Evolutionary conservation across 2,888 invertebrate species (phyloP).

Genomic region (Coelinius sp.): DNA sequence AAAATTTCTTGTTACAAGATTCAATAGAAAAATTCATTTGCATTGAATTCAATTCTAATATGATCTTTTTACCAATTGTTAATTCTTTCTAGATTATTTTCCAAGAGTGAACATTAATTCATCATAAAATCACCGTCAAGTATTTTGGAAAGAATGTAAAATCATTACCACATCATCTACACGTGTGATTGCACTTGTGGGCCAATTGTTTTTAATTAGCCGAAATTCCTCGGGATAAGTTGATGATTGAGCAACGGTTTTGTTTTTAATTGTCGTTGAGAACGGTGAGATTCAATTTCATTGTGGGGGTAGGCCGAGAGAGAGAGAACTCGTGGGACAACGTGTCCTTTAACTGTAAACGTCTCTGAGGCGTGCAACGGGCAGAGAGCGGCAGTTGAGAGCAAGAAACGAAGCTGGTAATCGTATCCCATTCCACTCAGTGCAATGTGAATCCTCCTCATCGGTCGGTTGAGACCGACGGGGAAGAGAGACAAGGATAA

Average conservation of each 20-base stretch:
- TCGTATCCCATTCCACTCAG: slow-evolving; percentile 47
- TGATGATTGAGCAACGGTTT: slow-evolving; percentile 36
- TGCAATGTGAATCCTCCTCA: slow-evolving; percentile 34
- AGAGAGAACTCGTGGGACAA: slow-evolving; percentile 36
- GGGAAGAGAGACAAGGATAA: not conserved
- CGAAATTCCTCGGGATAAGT: slow-evolving; percentile 2
- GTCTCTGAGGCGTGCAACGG: slow-evolving; percentile 36
- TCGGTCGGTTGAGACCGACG: slow-evolving; percentile 41
- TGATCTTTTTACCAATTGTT: too few species aligned
- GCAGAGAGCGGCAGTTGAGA: slow-evolving; percentile 44
- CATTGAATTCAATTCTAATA: too few species aligned
- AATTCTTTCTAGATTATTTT: too few species aligned
- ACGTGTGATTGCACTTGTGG: not conserved
- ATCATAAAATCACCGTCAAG: too few species aligned
- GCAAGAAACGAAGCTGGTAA: slow-evolving; percentile 51
- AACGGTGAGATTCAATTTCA: slow-evolving; percentile 56
- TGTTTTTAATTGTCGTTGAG: slow-evolving; percentile 47
- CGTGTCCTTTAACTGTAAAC: slow-evolving; percentile 61
- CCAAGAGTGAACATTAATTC: too few species aligned
- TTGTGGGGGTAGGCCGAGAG: slow-evolving; percentile 35
- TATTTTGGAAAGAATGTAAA: too few species aligned
- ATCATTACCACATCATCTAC: not conserved
- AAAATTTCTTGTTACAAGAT: too few species aligned
- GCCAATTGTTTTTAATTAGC: slow-evolving; percentile 9
- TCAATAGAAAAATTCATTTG: too few species aligned